Conservation (phyloP, 1,140 invertebrate species). For the Aporrectodea caliginosa region DNA sequence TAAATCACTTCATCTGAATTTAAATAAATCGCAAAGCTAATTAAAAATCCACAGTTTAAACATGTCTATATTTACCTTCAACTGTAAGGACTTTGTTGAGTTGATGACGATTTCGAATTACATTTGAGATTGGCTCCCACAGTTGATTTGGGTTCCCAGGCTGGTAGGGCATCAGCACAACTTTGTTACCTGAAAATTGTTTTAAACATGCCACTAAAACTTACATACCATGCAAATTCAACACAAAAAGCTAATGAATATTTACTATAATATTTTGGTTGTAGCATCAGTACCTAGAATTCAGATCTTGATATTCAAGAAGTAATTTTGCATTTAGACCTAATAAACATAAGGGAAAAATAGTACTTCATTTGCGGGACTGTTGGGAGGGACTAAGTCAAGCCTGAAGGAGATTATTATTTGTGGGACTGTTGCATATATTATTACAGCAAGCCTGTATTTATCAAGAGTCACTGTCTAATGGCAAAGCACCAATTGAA, state of each 20-base stretch:
- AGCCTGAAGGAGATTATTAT: no score
- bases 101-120: constrained; percentile 5
- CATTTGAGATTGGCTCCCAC: background rate
- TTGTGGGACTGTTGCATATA: no score
- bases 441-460: no score
- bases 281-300: background rate
- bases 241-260: background rate
- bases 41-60: no score
- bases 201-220: background rate
- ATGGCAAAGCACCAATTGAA: no score
- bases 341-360: no score
- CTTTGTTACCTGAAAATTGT: background rate
- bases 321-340: background rate
- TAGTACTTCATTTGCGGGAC: no score
- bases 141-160: constrained; percentile 12
- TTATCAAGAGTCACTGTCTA: no score
- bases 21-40: background rate
- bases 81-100: background rate
- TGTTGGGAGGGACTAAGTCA: no score
- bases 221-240: background rate
- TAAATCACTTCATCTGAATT: background rate
- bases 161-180: background rate
- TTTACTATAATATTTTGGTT: background rate
- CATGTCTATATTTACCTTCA: background rate
- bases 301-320: background rate